Conservation (phyloP, 2,888 invertebrate species). For the Megaustenia siamemsis region DNA sequence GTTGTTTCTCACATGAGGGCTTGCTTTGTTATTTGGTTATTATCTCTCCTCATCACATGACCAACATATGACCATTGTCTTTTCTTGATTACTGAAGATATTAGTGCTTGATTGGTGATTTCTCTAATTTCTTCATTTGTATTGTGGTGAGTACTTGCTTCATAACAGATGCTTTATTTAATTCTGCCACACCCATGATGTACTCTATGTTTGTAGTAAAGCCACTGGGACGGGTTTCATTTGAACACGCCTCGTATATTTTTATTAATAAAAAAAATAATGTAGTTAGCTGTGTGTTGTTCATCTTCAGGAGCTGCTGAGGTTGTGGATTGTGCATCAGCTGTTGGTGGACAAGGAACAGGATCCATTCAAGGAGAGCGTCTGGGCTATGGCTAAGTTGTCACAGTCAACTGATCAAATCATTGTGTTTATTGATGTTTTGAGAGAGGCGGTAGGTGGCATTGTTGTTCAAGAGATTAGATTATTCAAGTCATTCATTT, state of each 20-base stretch:
- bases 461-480: too few species aligned
- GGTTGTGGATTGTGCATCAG: slow-evolving; percentile 75
- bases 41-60: too few species aligned
- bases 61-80: too few species aligned
- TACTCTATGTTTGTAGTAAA: background rate
- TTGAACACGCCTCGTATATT: background rate
- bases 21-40: too few species aligned
- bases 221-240: too few species aligned
- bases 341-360: slow-evolving; percentile 71
- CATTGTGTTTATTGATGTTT: slow-evolving; percentile 70
- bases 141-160: too few species aligned
- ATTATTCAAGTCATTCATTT: background rate
- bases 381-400: slow-evolving; percentile 76
- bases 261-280: background rate
- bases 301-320: slow-evolving; percentile 70
- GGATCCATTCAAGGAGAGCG: slow-evolving; percentile 72
- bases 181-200: background rate
- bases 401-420: slow-evolving; percentile 73
- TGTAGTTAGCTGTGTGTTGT: background rate
- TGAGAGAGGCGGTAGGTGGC: slow-evolving; percentile 70
- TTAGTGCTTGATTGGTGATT: too few species aligned
- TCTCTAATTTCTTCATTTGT: too few species aligned
- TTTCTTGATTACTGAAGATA: too few species aligned
- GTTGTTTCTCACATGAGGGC: too few species aligned
- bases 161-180: background rate